Percentiles rank a stretch among this genome's conserved stretches.
Conservation (phyloP, 2,888 invertebrate species). For the Stenurella melanura region DNA sequence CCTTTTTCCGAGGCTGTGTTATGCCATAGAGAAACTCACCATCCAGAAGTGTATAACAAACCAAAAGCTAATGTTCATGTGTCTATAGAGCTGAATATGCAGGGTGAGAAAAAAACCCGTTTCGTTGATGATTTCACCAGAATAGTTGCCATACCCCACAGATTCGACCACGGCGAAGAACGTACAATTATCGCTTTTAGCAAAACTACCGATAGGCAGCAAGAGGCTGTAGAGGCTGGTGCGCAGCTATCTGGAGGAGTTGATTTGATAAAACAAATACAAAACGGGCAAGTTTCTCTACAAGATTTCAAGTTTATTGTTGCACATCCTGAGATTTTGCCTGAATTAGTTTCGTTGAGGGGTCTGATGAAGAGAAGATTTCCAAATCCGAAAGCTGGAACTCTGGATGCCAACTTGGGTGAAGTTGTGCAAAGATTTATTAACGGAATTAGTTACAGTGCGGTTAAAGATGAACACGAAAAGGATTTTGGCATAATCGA, state of each 20-base stretch:
- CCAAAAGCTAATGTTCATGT: conserved; percentile 83
- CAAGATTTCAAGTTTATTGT: conserved; percentile 83
- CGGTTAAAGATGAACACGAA: conserved; percentile 80
- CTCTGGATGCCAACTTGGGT: conserved; percentile 80
- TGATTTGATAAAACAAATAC: conserved; percentile 85
- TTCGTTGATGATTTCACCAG: conserved; percentile 82
- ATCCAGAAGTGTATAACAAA: conserved; percentile 87
- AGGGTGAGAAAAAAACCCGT: conserved; percentile 81
- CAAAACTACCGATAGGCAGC: conserved; percentile 78
- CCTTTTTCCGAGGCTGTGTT: conserved; percentile 85
- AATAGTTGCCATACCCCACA: conserved; percentile 80
- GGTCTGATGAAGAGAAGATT: conserved; percentile 87
- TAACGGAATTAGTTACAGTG: conserved; percentile 82
- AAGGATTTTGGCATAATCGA: conserved; percentile 82
- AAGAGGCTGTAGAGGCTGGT: conserved; percentile 81
- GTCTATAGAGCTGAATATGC: conserved; percentile 88
- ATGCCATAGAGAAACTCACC: conserved; percentile 87
- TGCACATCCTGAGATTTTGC: conserved; percentile 86
- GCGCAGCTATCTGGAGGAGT: conserved; percentile 83
- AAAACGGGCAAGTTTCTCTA: conserved; percentile 79
- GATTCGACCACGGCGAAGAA: conserved; percentile 82
- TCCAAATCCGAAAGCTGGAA: conserved; percentile 82
- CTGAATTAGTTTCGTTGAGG: conserved; percentile 84
- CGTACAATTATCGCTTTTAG: conserved; percentile 85
- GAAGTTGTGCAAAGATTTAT: conserved; percentile 80